Evolutionary conservation across 2,797 vertebrate genomes (phyloP), one percentile per base, ranked within the genome.

Genomic region (Oreortyx pictus): DNA sequence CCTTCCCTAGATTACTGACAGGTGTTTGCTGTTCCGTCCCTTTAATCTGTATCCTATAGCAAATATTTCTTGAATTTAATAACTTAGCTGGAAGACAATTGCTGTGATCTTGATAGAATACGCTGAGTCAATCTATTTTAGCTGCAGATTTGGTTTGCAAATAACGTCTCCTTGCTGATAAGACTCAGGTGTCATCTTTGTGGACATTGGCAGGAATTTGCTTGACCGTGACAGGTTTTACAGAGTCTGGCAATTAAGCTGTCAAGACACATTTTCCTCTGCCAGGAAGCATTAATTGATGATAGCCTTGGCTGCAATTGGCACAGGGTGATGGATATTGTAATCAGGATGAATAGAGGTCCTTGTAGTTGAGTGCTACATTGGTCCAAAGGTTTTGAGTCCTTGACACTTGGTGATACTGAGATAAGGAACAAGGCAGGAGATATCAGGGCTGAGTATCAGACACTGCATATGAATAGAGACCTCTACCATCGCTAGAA

Each of bases 161-260:
- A 91, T 92, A 94, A n/a, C 31, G 76, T 76, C 29, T 86, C 37
- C 82, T 94, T 89, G 50, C 74, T 0, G 2, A 59, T 60, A 75
- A 65, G 73, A 75, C 89, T 91, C 75, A 86, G 66, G 75, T 95
- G 89, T 95, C 83, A 78, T 86, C 11, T 20, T 82, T 68, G 57
- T 74, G 85, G 89, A 90, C 90, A 50, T 64, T 94, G 94, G 87
- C 94, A 96, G 86, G 68, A 86, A 24, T 94, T 90, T 22, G 14
- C 73, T 91, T 87, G 83, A 82, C 86, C 85, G 11, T 73, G 91
- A 88, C 95, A 95, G 87, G 92, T 88, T 96, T 91, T 61, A 90
- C 20, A 35, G 79, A 73, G 11, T 41, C 47, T 77, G 41, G 77
- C 77, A 94, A 95, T 92, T 90, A 92, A 92, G 67, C 82, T 95